These are phyloP conservation scores for Medauroidea extradentata DNA, from an alignment of 1,140 invertebrate genomes.

Conservation along the genomic window DNA sequence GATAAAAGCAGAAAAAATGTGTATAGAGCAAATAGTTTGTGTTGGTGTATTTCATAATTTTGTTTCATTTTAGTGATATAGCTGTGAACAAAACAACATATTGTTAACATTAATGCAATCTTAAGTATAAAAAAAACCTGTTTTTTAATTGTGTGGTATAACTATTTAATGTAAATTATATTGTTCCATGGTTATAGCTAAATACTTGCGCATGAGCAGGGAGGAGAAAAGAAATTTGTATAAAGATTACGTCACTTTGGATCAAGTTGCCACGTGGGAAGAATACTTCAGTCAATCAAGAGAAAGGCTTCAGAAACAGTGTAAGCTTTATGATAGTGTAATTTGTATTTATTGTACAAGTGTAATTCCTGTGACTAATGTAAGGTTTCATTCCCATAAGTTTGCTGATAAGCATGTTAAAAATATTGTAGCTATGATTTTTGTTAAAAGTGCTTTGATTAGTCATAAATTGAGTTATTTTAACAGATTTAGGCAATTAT, in stretches of 20 bases:
- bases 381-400: background rate
- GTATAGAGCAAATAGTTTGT: too few relatives aligned
- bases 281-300: conserved; percentile 42
- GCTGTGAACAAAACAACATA: too few relatives aligned
- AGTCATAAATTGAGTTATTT: background rate
- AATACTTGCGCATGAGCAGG: conserved; percentile 48
- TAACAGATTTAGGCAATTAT: background rate
- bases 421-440: background rate
- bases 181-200: conserved; percentile 37
- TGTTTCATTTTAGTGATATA: too few relatives aligned
- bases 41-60: too few relatives aligned
- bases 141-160: too few relatives aligned
- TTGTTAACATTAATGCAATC: too few relatives aligned
- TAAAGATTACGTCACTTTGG: conserved; percentile 42
- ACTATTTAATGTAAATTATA: too few relatives aligned
- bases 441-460: background rate
- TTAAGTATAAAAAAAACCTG: too few relatives aligned
- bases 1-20: too few relatives aligned
- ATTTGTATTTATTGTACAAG: background rate
- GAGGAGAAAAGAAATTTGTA: conserved; percentile 54
- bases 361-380: background rate
- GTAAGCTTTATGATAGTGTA: conserved; percentile 11
- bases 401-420: background rate
- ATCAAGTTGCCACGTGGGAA: conserved; percentile 57
- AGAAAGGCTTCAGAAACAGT: conserved; percentile 7